A percentile compares a stretch with the other conserved stretches of the same genome.
Evolutionary conservation across 2,888 invertebrate species (phyloP).

Genomic region (Tryphoninae sp.): DNA sequence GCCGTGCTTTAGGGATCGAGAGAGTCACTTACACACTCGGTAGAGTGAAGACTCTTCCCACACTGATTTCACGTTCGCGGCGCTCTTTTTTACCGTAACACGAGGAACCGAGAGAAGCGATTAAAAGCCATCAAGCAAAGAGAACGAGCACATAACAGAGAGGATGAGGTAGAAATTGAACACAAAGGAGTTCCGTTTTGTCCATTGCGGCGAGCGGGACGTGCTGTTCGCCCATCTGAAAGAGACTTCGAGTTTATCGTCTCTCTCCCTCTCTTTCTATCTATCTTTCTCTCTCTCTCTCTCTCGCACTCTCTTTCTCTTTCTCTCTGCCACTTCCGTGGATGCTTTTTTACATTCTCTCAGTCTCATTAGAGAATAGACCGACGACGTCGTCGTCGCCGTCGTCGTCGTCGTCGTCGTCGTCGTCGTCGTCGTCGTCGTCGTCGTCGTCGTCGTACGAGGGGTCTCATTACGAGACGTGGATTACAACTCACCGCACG

Average conservation of each 20-base stretch:
- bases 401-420: background rate
- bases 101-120: constrained; percentile 29
- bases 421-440: constrained; percentile 12
- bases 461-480: constrained; percentile 47
- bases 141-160: background rate
- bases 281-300: background rate
- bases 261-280: background rate
- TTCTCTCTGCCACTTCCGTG: constrained; percentile 23
- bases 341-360: constrained; percentile 28
- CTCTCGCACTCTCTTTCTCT: background rate
- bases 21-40: constrained; percentile 19
- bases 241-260: constrained; percentile 22
- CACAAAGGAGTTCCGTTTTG: constrained; percentile 48
- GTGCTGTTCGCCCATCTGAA: constrained; percentile 39
- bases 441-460: constrained; percentile 39
- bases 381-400: constrained; percentile 21
- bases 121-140: constrained; percentile 33
- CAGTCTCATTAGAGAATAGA: constrained; percentile 53
- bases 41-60: background rate
- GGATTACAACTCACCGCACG: constrained; percentile 54
- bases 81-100: background rate
- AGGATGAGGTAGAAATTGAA: constrained; percentile 32
- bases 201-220: constrained; percentile 35
- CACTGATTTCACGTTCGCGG: constrained; percentile 13
- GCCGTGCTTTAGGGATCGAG: constrained; percentile 12